Evolutionary conservation across 2,797 vertebrate species (phyloP).

Genomic region (Columba guinea): DNA sequence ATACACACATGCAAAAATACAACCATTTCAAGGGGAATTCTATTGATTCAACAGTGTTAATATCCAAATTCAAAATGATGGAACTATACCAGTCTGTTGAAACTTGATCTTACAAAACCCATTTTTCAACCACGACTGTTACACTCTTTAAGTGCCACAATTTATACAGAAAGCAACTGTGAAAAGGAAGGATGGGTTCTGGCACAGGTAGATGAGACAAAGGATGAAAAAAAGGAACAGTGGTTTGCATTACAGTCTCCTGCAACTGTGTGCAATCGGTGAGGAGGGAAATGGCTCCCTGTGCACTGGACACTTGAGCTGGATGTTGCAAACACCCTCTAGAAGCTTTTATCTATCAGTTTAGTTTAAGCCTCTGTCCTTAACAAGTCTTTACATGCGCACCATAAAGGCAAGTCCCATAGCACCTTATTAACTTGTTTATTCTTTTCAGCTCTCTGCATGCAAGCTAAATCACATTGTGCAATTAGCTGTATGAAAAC

Average conservation of each 20-base stretch:
- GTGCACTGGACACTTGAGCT: neutral
- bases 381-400: slow-evolving; percentile 63
- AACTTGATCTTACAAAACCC: neutral
- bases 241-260: neutral
- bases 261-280: neutral
- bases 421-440: slow-evolving; percentile 78
- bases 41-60: neutral
- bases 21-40: neutral
- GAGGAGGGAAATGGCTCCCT: neutral
- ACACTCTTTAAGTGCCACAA: neutral
- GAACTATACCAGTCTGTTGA: neutral
- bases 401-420: slow-evolving; percentile 52
- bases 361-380: slow-evolving; percentile 13
- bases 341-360: slow-evolving; percentile 28
- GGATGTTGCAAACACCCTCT: slow-evolving; percentile 27
- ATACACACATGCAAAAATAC: neutral
- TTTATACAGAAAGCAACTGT: neutral
- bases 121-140: neutral
- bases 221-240: neutral
- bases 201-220: neutral
- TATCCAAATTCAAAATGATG: neutral
- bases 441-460: slow-evolving; percentile 54
- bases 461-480: slow-evolving; percentile 31
- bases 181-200: neutral
- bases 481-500: slow-evolving; percentile 46